Evolutionary conservation across 1,140 invertebrate genomes (phyloP).

Genomic region (Cyclargus thomasi): DNA sequence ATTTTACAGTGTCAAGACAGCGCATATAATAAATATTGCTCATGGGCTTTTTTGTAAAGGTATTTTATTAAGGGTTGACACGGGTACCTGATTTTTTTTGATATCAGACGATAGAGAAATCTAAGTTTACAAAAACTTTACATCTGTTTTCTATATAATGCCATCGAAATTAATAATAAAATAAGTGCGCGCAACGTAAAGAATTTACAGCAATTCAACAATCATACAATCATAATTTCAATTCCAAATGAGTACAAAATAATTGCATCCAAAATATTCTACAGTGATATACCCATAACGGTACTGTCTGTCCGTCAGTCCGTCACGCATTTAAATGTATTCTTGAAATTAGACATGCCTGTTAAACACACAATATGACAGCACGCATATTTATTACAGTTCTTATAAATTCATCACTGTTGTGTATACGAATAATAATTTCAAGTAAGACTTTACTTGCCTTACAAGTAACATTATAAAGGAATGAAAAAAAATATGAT

Average conservation of each 20-base stretch:
- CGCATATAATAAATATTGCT: not conserved
- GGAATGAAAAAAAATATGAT: too few species aligned
- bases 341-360: slow-evolving; percentile 3
- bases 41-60: too few species aligned
- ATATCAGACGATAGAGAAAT: too few species aligned
- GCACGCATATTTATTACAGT: not conserved
- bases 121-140: too few species aligned
- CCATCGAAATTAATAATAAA: too few species aligned
- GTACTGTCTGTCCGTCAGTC: not conserved
- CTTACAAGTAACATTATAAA: too few species aligned
- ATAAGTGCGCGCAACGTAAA: too few species aligned
- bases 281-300: slow-evolving; percentile 2
- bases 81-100: too few species aligned
- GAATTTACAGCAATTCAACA: too few species aligned
- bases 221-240: not conserved
- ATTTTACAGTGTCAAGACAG: not conserved
- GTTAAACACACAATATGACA: not conserved
- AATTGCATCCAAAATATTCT: slow-evolving; percentile 1
- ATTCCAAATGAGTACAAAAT: not conserved
- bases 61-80: not conserved
- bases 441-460: too few species aligned
- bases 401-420: not conserved
- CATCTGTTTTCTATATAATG: too few species aligned
- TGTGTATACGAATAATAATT: not conserved
- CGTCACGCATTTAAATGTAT: slow-evolving; percentile 1